Evolutionary conservation across 1,140 invertebrate genomes (phyloP), one percentile per base, ranked within the genome.

Genomic region (Bombus confusus): DNA sequence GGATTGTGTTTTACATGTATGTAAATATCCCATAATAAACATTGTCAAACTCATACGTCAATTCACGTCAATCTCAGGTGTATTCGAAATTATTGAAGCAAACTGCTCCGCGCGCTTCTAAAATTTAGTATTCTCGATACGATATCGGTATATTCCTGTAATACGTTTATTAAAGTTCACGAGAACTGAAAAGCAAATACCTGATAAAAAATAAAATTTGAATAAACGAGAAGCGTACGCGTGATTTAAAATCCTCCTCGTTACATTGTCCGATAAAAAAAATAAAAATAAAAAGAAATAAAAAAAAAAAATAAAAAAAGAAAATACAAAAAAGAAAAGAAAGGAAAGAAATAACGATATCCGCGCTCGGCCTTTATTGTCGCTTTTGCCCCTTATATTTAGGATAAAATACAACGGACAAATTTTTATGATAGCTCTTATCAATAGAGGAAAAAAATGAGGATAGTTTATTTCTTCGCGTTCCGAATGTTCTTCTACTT

Each of bases 361-460:
- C 25, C 28, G 10, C 34, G 68, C 18, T 34, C 8, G 15, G 25
- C 41, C 22, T 57, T 52, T 75, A 59, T 59, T 15, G 74, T 47
- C 22, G 15, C 47, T 39, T 37, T 28, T 6, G 6, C 5, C 64
- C 15, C 22, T 22, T 43, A 15, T 31, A 22, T 28, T 31, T 12
- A 37, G 37, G 57, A 78, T 34, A 25, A 66, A 78, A 78, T 64
- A 31, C 37, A 31, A 59, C 39, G 37, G 57, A 25, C 0, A 66
- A 66, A 78, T 64, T 78, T 78, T 78, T 64, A 64, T n/a, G 18
- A 28, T 25, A 25, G 9, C 28, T 31, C 28, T 64, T 78, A 64
- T 78, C 28, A 43, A 13, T 18, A 5, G 25, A 6, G 2, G 52
- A 28, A 59, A 77, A 78, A 64, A 13, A n/a, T 39, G 28, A 41